phyloP scores from a whole-genome alignment of 2,797 vertebrate species.

The Florisuga fusca region DNA sequence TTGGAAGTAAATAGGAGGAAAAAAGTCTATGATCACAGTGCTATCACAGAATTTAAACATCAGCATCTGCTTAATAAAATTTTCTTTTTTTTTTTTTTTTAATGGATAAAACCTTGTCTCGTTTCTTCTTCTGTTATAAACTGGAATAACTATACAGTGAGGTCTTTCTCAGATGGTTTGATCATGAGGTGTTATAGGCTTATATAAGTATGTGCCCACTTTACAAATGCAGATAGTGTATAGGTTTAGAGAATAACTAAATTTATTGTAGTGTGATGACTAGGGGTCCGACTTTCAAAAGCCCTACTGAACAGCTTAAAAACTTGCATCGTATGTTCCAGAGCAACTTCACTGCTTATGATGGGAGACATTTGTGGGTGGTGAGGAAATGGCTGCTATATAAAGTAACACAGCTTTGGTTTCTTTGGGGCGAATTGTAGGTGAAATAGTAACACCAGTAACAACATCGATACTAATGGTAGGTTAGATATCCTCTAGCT shows the following conservation, averaged over 20 bases:
- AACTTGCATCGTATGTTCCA: not conserved
- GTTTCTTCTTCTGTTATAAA: not conserved
- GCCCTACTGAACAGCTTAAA: not conserved
- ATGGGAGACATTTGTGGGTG: not conserved
- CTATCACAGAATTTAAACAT: not conserved
- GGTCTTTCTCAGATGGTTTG: not conserved
- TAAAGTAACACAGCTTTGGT: not conserved
- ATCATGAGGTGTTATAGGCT: not conserved
- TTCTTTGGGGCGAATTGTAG: not conserved
- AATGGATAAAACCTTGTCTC: not conserved
- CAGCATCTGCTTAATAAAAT: not conserved
- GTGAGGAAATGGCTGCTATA: not conserved
- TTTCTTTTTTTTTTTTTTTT: not conserved
- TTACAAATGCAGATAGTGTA: not conserved
- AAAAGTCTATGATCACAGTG: fast-evolving
- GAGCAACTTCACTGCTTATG: not conserved
- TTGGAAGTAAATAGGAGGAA: not conserved
- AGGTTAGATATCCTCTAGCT: not conserved
- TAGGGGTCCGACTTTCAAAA: not conserved
- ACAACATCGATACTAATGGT: not conserved
- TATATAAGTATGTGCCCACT: not conserved
- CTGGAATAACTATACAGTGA: not conserved
- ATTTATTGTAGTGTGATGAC: not conserved
- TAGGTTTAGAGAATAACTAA: not conserved
- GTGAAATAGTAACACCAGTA: not conserved